These are phyloP conservation scores for Sander lucioperca DNA, from an alignment of 2,113 vertebrate species.

Conservation along the genomic window DNA sequence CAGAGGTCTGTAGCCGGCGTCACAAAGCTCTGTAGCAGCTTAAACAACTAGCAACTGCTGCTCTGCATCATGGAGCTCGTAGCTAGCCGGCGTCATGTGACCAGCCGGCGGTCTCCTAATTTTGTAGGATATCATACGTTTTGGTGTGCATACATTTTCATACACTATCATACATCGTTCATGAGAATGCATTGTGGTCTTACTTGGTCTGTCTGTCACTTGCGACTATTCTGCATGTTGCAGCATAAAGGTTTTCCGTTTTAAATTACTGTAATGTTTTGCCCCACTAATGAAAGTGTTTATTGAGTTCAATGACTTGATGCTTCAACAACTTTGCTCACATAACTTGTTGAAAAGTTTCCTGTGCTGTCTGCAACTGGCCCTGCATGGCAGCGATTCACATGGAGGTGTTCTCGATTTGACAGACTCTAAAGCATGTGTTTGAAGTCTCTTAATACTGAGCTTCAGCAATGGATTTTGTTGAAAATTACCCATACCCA, in stretches of 20 bases:
- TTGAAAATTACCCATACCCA: not conserved
- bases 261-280: not conserved
- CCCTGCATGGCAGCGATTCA: slow-evolving; percentile 53
- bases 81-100: no score
- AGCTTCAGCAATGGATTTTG: slow-evolving; percentile 24
- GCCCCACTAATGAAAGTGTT: not conserved
- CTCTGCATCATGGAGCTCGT: no score
- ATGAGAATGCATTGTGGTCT: no score
- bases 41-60: no score
- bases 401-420: slow-evolving; percentile 72
- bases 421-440: slow-evolving; percentile 57
- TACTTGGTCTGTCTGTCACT: not conserved
- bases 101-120: no score
- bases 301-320: not conserved
- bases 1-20: no score
- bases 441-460: slow-evolving; percentile 60
- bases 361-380: slow-evolving; percentile 12
- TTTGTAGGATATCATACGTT: no score
- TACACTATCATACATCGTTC: no score
- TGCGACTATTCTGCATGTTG: not conserved
- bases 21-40: no score
- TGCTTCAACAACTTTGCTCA: slow-evolving; percentile 18
- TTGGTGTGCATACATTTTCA: no score
- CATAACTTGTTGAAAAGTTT: slow-evolving; percentile 1
- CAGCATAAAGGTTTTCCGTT: not conserved